phyloP scores from a whole-genome alignment of 2,888 invertebrate species.

The Artemia sp. region DNA sequence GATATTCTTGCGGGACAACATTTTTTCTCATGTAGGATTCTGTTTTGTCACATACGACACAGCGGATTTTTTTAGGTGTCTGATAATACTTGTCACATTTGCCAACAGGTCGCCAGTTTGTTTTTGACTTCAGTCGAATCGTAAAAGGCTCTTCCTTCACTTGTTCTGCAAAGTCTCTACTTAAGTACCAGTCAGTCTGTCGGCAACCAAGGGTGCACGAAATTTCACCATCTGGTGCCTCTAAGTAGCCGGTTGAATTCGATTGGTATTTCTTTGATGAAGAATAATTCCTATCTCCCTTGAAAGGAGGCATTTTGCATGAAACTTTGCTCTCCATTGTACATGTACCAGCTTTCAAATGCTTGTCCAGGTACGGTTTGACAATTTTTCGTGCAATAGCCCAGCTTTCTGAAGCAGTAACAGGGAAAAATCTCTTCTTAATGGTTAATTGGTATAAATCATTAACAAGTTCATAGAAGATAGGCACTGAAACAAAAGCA shows the following conservation, averaged over 20 bases:
- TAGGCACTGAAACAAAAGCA: no score
- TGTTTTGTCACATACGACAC: conserved; percentile 55
- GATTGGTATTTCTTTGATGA: no score
- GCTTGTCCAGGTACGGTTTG: conserved; percentile 13
- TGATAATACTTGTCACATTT: conserved; percentile 55
- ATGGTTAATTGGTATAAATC: no score
- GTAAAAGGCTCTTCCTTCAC: conserved; percentile 42
- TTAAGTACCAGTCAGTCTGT: no score
- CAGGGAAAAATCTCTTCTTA: no score
- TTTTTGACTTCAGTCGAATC: no score
- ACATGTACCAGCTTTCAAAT: conserved; percentile 18
- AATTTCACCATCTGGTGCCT: conserved; percentile 57
- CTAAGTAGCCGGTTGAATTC: no score
- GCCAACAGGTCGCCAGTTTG: conserved; percentile 45
- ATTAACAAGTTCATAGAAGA: no score
- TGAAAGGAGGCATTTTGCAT: not conserved
- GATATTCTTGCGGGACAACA: conserved; percentile 64
- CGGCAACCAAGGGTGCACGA: conserved; percentile 40
- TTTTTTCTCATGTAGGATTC: conserved; percentile 56
- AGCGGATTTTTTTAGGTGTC: conserved; percentile 50
- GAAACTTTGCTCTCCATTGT: not conserved
- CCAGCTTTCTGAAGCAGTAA: no score
- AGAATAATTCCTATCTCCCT: no score
- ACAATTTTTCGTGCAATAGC: no score
- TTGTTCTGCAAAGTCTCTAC: conserved; percentile 26